These are phyloP conservation scores for Dermatophagoides farinae DNA, from an alignment of 1,140 invertebrate genomes.

Conservation along the genomic window DNA sequence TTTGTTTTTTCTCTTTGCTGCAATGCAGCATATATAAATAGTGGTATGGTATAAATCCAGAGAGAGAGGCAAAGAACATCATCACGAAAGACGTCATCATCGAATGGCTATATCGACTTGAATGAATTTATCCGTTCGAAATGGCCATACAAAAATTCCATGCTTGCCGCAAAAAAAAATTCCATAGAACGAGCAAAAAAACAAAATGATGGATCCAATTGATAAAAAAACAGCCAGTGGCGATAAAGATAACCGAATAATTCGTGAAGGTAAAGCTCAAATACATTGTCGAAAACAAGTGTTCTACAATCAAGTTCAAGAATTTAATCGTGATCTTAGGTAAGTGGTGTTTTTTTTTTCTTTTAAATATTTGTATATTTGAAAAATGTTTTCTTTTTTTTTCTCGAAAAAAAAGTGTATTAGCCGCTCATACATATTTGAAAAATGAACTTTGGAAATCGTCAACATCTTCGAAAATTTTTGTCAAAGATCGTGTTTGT, in stretches of 20 bases:
- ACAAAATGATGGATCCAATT: background rate
- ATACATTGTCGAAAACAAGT: slow-evolving; percentile 49
- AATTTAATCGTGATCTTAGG: slow-evolving; percentile 90
- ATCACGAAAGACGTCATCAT: background rate
- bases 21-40: background rate
- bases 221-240: background rate
- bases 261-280: slow-evolving; percentile 51
- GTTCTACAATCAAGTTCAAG: slow-evolving; percentile 93
- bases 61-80: background rate
- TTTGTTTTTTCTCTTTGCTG: background rate
- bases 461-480: slow-evolving; percentile 16
- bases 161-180: too few species aligned
- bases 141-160: background rate
- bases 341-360: slow-evolving; percentile 26
- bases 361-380: background rate
- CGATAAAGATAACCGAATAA: slow-evolving; percentile 13
- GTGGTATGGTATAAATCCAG: background rate
- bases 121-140: background rate
- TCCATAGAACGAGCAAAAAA: background rate
- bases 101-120: background rate
- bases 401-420: background rate
- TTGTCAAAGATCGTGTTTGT: slow-evolving; percentile 13
- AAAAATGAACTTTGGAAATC: slow-evolving; percentile 23
- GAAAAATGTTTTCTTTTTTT: background rate
- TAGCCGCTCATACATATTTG: slow-evolving; percentile 13